Evolutionary conservation across 2,797 vertebrate genomes (phyloP).

Genomic region (Phyllotis vaccarum): DNA sequence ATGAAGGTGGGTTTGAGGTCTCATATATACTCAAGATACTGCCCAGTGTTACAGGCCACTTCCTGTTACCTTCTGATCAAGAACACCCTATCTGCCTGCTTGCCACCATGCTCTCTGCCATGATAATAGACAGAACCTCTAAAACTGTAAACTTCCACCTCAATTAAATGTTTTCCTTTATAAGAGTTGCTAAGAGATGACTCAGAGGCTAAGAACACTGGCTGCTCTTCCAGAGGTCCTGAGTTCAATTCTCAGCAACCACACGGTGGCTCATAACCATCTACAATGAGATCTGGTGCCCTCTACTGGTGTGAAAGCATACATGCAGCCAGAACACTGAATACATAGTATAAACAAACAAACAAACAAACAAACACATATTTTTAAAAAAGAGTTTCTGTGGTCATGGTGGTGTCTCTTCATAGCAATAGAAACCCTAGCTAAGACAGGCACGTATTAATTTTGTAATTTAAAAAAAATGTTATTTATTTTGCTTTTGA

Average conservation of each 20-base stretch:
- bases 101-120: background rate
- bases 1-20: background rate
- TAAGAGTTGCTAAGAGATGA: background rate
- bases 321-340: no score
- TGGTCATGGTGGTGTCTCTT: background rate
- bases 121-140: background rate
- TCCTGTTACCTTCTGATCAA: background rate
- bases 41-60: background rate
- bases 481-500: background rate
- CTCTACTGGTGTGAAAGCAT: no score
- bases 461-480: conserved; percentile 31
- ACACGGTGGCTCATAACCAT: no score
- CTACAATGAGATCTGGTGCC: no score
- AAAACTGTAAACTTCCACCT: background rate
- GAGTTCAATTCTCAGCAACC: no score
- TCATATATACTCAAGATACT: background rate
- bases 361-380: no score
- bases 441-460: background rate
- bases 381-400: background rate
- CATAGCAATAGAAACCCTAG: background rate
- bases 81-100: background rate
- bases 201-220: no score
- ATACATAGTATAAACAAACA: no score
- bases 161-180: background rate
- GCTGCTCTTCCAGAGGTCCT: no score